Conservation (phyloP, 1,140 invertebrate genomes). For the Nomia melanderi region DNA sequence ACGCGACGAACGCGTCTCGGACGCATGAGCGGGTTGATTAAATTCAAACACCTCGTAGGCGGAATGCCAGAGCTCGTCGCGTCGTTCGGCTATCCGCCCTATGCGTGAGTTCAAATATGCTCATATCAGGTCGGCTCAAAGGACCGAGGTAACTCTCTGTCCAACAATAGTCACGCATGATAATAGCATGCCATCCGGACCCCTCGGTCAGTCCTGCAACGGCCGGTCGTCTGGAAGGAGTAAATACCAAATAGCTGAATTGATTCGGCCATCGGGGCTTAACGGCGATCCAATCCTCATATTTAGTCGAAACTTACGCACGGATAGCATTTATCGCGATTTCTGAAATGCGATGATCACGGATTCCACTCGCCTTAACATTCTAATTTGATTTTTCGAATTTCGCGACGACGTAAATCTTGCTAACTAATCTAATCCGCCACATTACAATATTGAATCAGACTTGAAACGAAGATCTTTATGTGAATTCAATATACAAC, state of each 20-base stretch:
- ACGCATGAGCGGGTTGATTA: slow-evolving; percentile 80
- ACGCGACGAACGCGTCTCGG: slow-evolving; percentile 70
- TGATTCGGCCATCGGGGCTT: slow-evolving; percentile 16
- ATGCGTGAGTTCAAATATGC: slow-evolving; percentile 77
- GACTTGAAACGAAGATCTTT: too few species aligned
- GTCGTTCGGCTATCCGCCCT: slow-evolving; percentile 52
- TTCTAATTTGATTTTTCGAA: slow-evolving; percentile 22
- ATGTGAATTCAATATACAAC: too few species aligned
- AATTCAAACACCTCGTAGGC: slow-evolving; percentile 79
- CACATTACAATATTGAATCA: too few species aligned
- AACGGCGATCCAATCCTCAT: slow-evolving; percentile 18
- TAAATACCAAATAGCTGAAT: slow-evolving; percentile 66
- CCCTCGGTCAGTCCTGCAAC: slow-evolving; percentile 63
- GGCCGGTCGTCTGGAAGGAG: slow-evolving; percentile 72
- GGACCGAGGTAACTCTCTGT: slow-evolving; percentile 74
- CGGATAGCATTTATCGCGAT: neutral
- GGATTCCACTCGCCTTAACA: too few species aligned
- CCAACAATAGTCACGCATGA: slow-evolving; percentile 77
- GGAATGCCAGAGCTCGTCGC: slow-evolving; percentile 73
- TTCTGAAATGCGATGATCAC: too few species aligned
- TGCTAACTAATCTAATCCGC: too few species aligned
- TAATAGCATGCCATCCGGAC: slow-evolving; percentile 74
- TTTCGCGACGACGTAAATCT: too few species aligned
- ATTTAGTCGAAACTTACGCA: neutral
- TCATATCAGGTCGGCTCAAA: slow-evolving; percentile 77